Percentiles rank a stretch among this genome's conserved stretches.
phyloP scores from a whole-genome alignment of 2,888 invertebrate species.

The Mactromeris polynyma region DNA sequence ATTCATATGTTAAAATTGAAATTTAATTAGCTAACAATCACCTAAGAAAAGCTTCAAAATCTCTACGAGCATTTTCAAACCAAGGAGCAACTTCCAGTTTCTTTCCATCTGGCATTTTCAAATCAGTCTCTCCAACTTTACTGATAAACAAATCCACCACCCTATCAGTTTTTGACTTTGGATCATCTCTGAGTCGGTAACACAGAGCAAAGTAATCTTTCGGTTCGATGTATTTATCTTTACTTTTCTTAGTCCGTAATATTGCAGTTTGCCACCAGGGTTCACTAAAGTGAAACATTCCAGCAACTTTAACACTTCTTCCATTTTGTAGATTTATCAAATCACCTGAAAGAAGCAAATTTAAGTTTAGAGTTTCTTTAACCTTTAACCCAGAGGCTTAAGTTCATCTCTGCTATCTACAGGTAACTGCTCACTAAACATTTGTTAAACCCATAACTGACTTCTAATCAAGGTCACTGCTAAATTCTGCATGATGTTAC shows the following conservation, averaged over 20 bases:
- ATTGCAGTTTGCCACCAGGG: conserved; percentile 78
- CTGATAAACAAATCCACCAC: conserved; percentile 72
- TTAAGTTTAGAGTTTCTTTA: no score
- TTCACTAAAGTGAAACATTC: conserved; percentile 70
- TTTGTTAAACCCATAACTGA: no score
- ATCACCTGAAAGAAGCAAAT: conserved; percentile 54
- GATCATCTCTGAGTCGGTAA: conserved; percentile 76
- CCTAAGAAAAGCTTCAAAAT: conserved; percentile 33
- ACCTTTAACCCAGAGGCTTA: background rate
- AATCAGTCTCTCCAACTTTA: conserved; percentile 49
- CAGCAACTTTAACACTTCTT: conserved; percentile 51
- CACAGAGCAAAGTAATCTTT: conserved; percentile 66
- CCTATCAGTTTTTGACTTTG: conserved; percentile 57
- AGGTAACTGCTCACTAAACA: no score
- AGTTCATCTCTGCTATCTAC: no score
- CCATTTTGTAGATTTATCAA: conserved; percentile 53
- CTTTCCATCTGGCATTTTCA: background rate
- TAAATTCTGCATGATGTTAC: no score
- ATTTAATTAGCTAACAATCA: no score
- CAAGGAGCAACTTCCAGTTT: conserved; percentile 11
- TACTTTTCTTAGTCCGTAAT: conserved; percentile 63
- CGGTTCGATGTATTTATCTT: conserved; percentile 50
- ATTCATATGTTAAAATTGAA: no score
- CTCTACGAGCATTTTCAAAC: conserved; percentile 25
- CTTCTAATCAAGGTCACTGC: no score